A percentile compares a stretch with the other conserved stretches of the same genome.
These are phyloP conservation scores for Buathra laborator DNA, from an alignment of 2,888 invertebrate genomes.

Conservation along the genomic window DNA sequence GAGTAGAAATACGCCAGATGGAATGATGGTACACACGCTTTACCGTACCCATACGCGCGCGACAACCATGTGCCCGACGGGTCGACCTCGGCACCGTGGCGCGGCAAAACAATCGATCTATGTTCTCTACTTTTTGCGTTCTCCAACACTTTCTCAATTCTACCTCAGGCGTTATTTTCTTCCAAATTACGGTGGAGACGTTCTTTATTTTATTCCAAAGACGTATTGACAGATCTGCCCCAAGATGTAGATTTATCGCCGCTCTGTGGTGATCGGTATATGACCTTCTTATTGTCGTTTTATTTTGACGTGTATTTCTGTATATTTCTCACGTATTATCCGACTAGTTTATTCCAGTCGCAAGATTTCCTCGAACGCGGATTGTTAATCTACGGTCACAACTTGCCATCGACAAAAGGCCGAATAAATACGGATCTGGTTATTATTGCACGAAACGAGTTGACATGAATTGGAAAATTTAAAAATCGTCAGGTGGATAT, in stretches of 20 bases:
- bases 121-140: slow-evolving; percentile 4
- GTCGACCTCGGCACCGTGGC: not conserved
- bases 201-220: slow-evolving; percentile 8
- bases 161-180: not conserved
- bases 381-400: too few relatives aligned
- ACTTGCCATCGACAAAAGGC: not conserved
- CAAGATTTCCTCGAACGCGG: too few relatives aligned
- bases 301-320: too few relatives aligned
- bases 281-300: too few relatives aligned
- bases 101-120: slow-evolving; percentile 31
- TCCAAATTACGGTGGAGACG: not conserved
- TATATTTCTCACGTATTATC: too few relatives aligned
- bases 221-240: not conserved
- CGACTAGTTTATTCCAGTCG: too few relatives aligned
- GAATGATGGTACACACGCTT: not conserved
- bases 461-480: not conserved
- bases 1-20: slow-evolving; percentile 8
- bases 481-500: not conserved
- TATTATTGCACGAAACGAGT: not conserved
- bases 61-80: slow-evolving; percentile 1
- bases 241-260: not conserved
- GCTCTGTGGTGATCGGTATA: not conserved
- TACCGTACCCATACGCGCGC: not conserved
- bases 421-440: not conserved
- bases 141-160: not conserved